phyloP scores from a whole-genome alignment of 2,113 vertebrate species.

The Proterorhinus semilunaris region DNA sequence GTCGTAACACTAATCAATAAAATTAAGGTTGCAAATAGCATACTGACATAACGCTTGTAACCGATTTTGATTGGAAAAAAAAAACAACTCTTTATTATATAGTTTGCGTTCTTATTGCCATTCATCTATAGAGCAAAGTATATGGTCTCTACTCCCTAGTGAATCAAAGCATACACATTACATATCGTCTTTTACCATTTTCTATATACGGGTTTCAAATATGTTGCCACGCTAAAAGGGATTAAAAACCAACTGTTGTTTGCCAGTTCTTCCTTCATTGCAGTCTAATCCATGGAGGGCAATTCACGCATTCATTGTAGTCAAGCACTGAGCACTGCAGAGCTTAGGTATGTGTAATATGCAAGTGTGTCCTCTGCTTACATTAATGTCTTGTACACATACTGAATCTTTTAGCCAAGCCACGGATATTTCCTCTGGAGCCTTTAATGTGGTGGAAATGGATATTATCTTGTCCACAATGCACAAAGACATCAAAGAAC shows the following conservation, averaged over 20 bases:
- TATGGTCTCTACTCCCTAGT: too few species aligned
- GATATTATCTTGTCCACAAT: slow-evolving; percentile 46
- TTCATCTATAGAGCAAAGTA: too few species aligned
- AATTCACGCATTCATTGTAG: slow-evolving; percentile 61
- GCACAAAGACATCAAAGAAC: slow-evolving; percentile 41
- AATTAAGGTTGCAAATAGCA: too few species aligned
- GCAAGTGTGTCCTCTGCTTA: slow-evolving; percentile 31
- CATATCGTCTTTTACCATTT: slow-evolving; percentile 4
- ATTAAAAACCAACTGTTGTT: slow-evolving; percentile 14
- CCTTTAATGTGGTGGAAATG: slow-evolving; percentile 51
- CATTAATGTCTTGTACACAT: slow-evolving; percentile 28
- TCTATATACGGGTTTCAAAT: slow-evolving; percentile 4
- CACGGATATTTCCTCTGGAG: slow-evolving; percentile 43
- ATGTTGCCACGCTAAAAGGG: slow-evolving; percentile 31
- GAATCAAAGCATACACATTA: too few species aligned
- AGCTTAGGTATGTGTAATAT: slow-evolving; percentile 6
- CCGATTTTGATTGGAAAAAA: too few species aligned
- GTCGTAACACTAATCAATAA: too few species aligned
- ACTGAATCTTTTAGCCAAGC: slow-evolving; percentile 45
- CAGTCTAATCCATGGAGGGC: slow-evolving; percentile 51
- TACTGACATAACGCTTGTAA: too few species aligned
- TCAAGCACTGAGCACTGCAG: slow-evolving; percentile 55
- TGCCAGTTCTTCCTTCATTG: slow-evolving; percentile 21
- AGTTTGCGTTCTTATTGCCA: too few species aligned
- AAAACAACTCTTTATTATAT: too few species aligned